Percentiles rank a stretch among this genome's conserved stretches.
These are phyloP conservation scores for Drosophila sturtevanti DNA, from an alignment of 1,140 invertebrate genomes.

Conservation along the genomic window DNA sequence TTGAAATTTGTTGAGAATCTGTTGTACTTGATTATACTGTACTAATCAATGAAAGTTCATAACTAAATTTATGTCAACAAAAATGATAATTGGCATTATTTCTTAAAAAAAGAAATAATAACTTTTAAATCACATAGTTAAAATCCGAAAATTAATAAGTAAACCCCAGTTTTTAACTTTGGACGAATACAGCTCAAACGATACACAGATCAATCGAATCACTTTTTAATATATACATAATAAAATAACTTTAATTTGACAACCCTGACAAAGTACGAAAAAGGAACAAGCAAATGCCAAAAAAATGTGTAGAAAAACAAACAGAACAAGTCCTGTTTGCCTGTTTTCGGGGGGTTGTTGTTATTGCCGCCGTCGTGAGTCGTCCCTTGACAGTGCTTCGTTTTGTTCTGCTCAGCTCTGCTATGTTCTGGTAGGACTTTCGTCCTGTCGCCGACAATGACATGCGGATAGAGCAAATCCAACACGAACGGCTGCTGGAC, in stretches of 20 bases:
- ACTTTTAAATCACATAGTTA: not conserved
- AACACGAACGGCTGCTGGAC: constrained; percentile 71
- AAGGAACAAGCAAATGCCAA: constrained; percentile 2
- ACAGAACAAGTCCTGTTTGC: constrained; percentile 21
- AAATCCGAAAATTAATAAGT: too few relatives aligned
- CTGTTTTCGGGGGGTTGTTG: constrained; percentile 22
- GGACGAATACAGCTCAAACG: too few relatives aligned
- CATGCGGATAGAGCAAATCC: constrained; percentile 54
- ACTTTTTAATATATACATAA: too few relatives aligned
- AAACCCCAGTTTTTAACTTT: too few relatives aligned
- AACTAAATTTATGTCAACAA: too few relatives aligned
- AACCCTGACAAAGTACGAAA: not conserved
- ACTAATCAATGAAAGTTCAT: too few relatives aligned
- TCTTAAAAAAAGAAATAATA: too few relatives aligned
- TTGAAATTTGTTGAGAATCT: not conserved
- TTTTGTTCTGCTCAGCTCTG: not conserved
- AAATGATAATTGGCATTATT: too few relatives aligned
- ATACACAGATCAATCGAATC: too few relatives aligned
- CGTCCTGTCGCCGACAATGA: constrained; percentile 31
- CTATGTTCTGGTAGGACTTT: constrained; percentile 28
- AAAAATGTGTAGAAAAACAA: constrained; percentile 42
- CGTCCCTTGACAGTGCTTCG: constrained; percentile 1
- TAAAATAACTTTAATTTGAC: not conserved
- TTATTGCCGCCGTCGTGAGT: constrained; percentile 20
- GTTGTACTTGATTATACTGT: too few relatives aligned